phyloP scores from a whole-genome alignment of 2,797 vertebrate genomes.

The Helostoma temminkii region DNA sequence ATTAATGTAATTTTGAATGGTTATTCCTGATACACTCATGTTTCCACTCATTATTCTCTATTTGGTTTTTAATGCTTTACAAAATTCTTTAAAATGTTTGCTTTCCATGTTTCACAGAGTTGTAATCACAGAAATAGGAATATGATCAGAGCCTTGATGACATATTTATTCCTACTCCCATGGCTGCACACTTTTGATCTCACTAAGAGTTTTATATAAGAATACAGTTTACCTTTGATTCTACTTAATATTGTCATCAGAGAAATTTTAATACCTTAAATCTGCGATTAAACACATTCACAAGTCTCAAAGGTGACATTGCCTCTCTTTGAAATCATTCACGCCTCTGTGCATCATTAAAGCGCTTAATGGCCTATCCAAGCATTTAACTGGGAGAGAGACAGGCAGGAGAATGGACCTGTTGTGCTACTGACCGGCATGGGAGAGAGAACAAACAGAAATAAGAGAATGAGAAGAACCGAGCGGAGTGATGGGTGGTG shows the following conservation, averaged over 20 bases:
- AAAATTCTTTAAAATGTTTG: slow-evolving; percentile 25
- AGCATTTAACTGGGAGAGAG: slow-evolving; percentile 45
- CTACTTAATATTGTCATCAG: slow-evolving; percentile 61
- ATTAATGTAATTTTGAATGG: no score
- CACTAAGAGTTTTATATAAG: slow-evolving; percentile 58
- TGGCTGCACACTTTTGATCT: slow-evolving; percentile 63
- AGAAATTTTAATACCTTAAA: slow-evolving; percentile 58
- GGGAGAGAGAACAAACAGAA: slow-evolving; percentile 64
- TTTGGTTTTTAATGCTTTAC: slow-evolving; percentile 2
- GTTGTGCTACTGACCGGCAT: slow-evolving; percentile 64
- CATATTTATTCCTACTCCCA: slow-evolving; percentile 51
- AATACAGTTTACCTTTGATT: slow-evolving; percentile 71
- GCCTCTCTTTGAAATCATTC: slow-evolving; percentile 76
- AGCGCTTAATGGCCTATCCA: slow-evolving; percentile 64
- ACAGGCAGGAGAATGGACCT: slow-evolving; percentile 63
- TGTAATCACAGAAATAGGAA: slow-evolving; percentile 40
- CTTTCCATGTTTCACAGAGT: slow-evolving; percentile 29
- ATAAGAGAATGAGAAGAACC: slow-evolving; percentile 56
- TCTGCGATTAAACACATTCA: slow-evolving; percentile 70
- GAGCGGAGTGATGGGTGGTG: slow-evolving; percentile 59
- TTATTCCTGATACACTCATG: background rate
- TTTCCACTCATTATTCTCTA: background rate
- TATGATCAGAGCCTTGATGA: slow-evolving; percentile 56
- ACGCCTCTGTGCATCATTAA: slow-evolving; percentile 66
- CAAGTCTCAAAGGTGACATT: slow-evolving; percentile 59